Evolutionary conservation across 1,140 invertebrate species (phyloP), one percentile per base, ranked within the genome.

Genomic region (Rhizoglyphus robini): DNA sequence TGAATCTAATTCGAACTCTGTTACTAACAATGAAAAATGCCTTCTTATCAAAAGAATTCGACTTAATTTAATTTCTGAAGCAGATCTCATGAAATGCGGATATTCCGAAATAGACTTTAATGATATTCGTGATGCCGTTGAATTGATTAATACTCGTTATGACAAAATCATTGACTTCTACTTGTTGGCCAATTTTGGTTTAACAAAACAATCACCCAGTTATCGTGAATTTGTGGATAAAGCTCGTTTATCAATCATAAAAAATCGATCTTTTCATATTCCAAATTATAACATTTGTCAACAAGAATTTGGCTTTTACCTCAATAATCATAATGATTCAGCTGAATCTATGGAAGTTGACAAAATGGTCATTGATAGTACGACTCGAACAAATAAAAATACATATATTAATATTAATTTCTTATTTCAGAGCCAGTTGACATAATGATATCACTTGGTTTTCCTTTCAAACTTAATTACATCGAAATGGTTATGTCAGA

Each of bases 401-500:
- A 11, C 18, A 41, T 41, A 41, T 41, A n/a, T n/a, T n/a, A 18
- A 41, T 18, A 41, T 54, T 27, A 54, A 25, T 54, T 54, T 54
- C 51, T 54, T 54, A 11, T 54, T 32, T 5, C 20, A 54, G 51
- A 54, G 23, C 51, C 51, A 11, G 51, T 54, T 54, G 51, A 60
- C 11, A 60, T 60, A 5, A 60, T 41, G 8, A 32, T 60, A 18
- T 11, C 11, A 4, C 36, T 63, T 5, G 61, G 61, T 4, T 63
- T 54, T 63, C 61, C 61, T 8, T 47, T 63, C 32, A 20, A 20
- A 5, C 8, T 63, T 4, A 63, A 63, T 38, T 47, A 47, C 36
- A 46, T 63, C 13, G 61, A 63, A 4, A 49, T 63, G 36, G 34
- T 36, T 4, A 4, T 63, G 36, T 63, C 61, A 8, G 36, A 63